Base-by-base conservation (phyloP, 2,797 vertebrate genomes). In the Sus cebifrons region DNA sequence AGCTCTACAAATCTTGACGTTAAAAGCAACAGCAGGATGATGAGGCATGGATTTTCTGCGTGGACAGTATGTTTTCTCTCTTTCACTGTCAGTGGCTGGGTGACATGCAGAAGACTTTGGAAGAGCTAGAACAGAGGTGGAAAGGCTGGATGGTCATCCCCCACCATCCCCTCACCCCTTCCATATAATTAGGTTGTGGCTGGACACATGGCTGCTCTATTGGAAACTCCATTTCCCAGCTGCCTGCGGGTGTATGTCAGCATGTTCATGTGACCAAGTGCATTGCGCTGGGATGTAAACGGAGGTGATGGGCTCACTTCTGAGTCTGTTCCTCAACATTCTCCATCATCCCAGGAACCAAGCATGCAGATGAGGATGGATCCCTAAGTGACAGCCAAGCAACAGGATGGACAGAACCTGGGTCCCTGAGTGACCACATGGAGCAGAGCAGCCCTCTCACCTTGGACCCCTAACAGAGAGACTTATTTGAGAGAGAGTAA, bases 121-220 rank as follows among this genome's bases (percentile, higher is more conserved):
- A 5, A 49, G 68, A 21, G 44, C 14, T 27, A 52, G 70, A 3
- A 21, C 1, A 8, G 44, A 20, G 10, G 3, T 2, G 2, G 62
- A 1, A 64, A 62, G 36, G 58, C 2, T 2, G 5, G 15, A 11
- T 0, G 3, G 6, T 3, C 1, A 1, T 3, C 49, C 25, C 40
- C 29, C 8, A 18, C 7, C 6, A 10, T 49, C 44, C 44, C 44
- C 44, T 49, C 44, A 49, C 44, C 9, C 44, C n/a, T 27, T 29
- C 36, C 15, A 5, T 3, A 6, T 5, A 21, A 40, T 4, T 0
- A 0, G 16, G 25, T 6, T 13, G 13, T 5, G 40, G 16, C 11
- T 20, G 40, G 7, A 3, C 62, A 9, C 1, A 2, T 2, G 18
- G 17, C 29, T 1, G 2, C 40, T 40, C 54, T 0, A 7, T 16